phyloP scores from a whole-genome alignment of 2,888 invertebrate species.

The Diplolepis rosae region DNA sequence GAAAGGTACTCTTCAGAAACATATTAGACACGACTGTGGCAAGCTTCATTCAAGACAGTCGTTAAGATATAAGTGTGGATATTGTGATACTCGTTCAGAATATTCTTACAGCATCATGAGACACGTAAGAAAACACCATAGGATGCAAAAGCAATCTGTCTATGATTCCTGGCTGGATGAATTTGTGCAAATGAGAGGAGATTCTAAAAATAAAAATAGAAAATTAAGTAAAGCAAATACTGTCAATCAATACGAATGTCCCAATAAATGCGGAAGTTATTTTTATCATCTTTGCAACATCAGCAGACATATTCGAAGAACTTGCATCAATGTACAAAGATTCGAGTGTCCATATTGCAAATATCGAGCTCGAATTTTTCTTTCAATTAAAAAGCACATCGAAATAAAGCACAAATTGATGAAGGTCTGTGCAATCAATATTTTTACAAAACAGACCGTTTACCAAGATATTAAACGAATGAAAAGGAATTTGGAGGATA shows the following conservation, averaged over 20 bases:
- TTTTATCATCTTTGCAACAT: slow-evolving; percentile 15
- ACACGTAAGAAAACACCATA: slow-evolving; percentile 5
- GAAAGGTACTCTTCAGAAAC: slow-evolving; percentile 1
- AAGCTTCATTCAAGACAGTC: not conserved
- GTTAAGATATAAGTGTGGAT: not conserved
- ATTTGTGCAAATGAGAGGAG: not conserved
- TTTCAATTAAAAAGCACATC: not conserved
- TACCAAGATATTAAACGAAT: slow-evolving; percentile 4
- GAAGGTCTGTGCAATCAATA: slow-evolving; percentile 4
- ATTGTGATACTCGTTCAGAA: slow-evolving; percentile 5
- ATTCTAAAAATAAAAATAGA: not conserved
- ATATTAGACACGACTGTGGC: not conserved
- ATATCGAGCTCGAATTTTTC: slow-evolving; percentile 4
- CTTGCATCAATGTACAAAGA: not conserved
- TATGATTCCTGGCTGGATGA: not conserved
- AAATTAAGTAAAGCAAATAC: not conserved
- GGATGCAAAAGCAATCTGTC: not conserved
- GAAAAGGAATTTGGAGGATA: too few species aligned
- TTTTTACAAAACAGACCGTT: slow-evolving; percentile 20
- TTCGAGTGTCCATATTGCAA: not conserved
- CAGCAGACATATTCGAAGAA: slow-evolving; percentile 1
- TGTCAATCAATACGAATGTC: not conserved
- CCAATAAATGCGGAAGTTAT: slow-evolving; percentile 3
- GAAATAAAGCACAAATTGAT: slow-evolving; percentile 7
- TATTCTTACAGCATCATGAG: slow-evolving; percentile 21